Conservation (phyloP, 2,113 vertebrate genomes). For the Plecotus auritus region DNA sequence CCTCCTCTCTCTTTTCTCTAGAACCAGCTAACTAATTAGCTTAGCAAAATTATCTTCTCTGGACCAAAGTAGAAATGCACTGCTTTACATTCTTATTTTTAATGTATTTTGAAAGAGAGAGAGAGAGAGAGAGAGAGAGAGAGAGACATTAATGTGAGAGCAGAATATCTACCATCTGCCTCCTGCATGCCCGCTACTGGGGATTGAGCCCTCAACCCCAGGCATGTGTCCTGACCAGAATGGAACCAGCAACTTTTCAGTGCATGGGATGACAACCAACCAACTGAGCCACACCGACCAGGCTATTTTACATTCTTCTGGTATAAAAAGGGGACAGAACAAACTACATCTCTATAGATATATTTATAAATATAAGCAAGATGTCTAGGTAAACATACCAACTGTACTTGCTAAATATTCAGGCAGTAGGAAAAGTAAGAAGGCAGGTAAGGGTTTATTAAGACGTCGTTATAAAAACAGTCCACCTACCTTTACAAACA, state of each 20-base stretch:
- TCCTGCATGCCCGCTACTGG: too few species aligned
- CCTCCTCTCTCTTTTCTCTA: neutral
- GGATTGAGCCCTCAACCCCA: too few species aligned
- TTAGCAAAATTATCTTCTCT: neutral
- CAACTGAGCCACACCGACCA: too few species aligned
- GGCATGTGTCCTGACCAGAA: too few species aligned
- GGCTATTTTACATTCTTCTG: neutral
- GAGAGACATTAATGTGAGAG: too few species aligned
- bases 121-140: too few species aligned
- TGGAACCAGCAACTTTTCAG: too few species aligned
- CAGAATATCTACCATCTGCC: too few species aligned
- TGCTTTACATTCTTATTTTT: neutral
- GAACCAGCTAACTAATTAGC: neutral
- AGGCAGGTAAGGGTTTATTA: neutral
- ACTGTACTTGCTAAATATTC: conserved; percentile 7
- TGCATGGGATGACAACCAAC: too few species aligned
- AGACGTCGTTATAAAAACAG: neutral
- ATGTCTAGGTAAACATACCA: neutral
- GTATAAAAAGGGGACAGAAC: neutral
- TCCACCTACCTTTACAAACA: neutral
- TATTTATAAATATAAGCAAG: neutral
- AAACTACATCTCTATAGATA: neutral
- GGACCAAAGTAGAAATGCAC: neutral
- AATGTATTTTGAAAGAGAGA: too few species aligned
- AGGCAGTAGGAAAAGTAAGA: neutral